A percentile compares a stretch with the other conserved stretches of the same genome.
Conservation (phyloP, 2,888 invertebrate genomes). For the Dione juno region DNA sequence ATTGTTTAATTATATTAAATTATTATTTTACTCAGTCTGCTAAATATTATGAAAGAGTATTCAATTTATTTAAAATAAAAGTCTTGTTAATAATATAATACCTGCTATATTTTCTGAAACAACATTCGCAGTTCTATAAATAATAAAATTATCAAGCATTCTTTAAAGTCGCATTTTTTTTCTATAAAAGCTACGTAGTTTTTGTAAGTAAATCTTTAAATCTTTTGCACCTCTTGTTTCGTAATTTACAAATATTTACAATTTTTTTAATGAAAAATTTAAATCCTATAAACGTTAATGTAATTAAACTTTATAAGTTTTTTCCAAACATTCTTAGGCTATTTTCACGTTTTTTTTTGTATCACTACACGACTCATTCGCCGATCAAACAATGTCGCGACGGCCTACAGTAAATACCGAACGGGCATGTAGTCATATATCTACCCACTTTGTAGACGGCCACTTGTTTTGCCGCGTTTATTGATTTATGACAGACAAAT, state of each 20-base stretch:
- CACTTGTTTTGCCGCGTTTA: constrained; percentile 40
- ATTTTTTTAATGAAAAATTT: too few relatives aligned
- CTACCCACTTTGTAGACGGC: constrained; percentile 2
- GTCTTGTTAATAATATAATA: not conserved
- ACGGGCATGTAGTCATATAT: not conserved
- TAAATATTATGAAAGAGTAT: not conserved
- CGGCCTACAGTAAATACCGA: constrained; percentile 22
- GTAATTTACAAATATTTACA: constrained; percentile 17
- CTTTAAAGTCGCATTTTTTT: not conserved
- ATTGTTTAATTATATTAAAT: not conserved
- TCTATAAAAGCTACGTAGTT: not conserved
- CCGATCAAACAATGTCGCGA: constrained; percentile 31
- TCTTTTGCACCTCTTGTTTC: constrained; percentile 2
- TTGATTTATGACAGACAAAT: constrained; percentile 44
- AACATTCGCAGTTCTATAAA: constrained; percentile 6
- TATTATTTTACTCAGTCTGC: not conserved
- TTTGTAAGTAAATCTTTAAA: constrained; percentile 6
- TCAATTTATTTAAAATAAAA: not conserved
- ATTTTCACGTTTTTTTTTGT: constrained; percentile 11
- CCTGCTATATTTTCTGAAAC: constrained; percentile 1
- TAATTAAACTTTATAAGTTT: not conserved
- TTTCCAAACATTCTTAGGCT: not conserved
- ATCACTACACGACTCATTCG: constrained; percentile 17
- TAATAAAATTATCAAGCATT: constrained; percentile 9
- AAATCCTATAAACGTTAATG: not conserved